Evolutionary conservation across 2,113 vertebrate genomes (phyloP).

Genomic region (Phaethornis superciliosus): DNA sequence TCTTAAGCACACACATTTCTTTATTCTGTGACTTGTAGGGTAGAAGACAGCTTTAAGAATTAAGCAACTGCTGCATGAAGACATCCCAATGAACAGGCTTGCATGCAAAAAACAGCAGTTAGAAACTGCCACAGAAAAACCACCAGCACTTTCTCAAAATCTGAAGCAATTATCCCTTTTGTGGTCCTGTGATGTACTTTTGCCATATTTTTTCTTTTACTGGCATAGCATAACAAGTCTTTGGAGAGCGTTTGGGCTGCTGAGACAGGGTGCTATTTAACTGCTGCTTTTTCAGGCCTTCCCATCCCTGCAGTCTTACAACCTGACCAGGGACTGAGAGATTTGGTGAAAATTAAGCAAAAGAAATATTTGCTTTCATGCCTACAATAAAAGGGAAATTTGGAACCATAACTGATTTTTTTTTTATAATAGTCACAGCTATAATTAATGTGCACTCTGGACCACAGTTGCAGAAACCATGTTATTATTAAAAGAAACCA

Average conservation of each 20-base stretch:
- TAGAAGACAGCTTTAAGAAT: background rate
- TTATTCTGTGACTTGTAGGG: background rate
- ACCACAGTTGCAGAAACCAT: background rate
- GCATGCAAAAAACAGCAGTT: background rate
- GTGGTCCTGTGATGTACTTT: background rate
- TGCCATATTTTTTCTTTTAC: background rate
- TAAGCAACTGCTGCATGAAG: background rate
- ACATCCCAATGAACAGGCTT: background rate
- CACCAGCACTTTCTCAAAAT: background rate
- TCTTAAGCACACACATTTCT: background rate
- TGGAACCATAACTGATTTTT: background rate
- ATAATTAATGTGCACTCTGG: background rate
- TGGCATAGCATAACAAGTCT: background rate
- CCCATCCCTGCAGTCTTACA: background rate
- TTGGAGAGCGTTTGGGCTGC: background rate
- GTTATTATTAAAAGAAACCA: background rate
- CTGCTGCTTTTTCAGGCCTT: background rate
- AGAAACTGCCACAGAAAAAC: background rate
- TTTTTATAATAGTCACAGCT: background rate
- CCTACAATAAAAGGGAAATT: background rate
- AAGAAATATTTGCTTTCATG: background rate
- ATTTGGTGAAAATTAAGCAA: accelerated
- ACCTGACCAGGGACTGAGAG: background rate
- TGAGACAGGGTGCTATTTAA: background rate
- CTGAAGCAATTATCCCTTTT: background rate